Evolutionary conservation across 2,797 vertebrate species (phyloP).

Genomic region (Spheniscus humboldti): DNA sequence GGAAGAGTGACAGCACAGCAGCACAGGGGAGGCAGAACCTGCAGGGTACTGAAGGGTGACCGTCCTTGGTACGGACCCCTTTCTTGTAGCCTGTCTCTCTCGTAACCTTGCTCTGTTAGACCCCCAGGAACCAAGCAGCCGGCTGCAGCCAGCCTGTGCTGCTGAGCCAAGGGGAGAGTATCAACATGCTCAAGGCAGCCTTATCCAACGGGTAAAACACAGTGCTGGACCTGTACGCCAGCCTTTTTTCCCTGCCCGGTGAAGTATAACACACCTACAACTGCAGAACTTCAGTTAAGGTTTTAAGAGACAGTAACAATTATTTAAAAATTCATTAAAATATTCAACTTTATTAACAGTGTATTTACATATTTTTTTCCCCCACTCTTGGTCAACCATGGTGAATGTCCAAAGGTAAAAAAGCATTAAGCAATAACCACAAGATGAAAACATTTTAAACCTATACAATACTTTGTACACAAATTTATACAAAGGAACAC

Average conservation of each 20-base stretch:
- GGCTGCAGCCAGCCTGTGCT: not conserved
- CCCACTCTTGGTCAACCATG: conserved; percentile 76
- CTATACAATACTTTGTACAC: conserved; percentile 83
- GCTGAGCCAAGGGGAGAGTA: not conserved
- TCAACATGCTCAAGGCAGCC: not conserved
- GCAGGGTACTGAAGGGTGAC: not conserved
- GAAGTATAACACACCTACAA: fast-evolving
- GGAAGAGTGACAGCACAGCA: fast-evolving
- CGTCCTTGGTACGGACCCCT: not conserved
- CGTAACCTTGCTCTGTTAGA: fast-evolving
- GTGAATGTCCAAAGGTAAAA: conserved; percentile 79
- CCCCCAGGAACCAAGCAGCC: not conserved
- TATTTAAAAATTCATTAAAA: conserved; percentile 80
- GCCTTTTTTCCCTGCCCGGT: not conserved
- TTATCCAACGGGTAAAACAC: fast-evolving
- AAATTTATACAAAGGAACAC: conserved; percentile 84
- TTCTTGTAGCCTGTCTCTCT: fast-evolving
- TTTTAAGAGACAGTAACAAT: not conserved
- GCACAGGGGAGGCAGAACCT: not conserved
- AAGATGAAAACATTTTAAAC: conserved; percentile 81
- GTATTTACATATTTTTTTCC: conserved; percentile 74
- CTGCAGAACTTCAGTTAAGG: no score
- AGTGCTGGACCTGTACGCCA: not conserved
- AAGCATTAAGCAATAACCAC: conserved; percentile 81
- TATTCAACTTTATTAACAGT: conserved; percentile 86